phyloP scores from a whole-genome alignment of 2,113 vertebrate species.

The Corythornis madagascariensis region DNA sequence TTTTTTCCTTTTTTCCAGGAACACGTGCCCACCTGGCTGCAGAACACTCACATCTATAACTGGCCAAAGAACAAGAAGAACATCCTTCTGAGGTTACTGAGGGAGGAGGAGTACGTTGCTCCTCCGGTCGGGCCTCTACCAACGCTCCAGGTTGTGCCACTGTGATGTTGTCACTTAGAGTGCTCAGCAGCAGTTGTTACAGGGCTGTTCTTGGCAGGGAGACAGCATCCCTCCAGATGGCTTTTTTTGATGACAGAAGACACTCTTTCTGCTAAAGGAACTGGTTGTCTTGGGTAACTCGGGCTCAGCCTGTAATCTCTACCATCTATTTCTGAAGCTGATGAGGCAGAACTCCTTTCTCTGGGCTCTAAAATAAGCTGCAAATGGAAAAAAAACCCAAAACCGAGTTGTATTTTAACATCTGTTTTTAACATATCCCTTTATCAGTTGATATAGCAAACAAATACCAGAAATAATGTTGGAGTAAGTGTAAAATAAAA shows the following conservation, averaged over 20 bases:
- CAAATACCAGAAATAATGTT: constrained; percentile 11
- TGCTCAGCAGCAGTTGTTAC: background rate
- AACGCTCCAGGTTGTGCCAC: constrained; percentile 84
- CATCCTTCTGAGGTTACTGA: constrained; percentile 87
- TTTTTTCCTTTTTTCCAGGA: constrained; percentile 69
- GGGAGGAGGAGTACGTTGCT: constrained; percentile 89
- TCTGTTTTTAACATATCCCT: constrained; percentile 35
- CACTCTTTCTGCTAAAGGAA: constrained; percentile 44
- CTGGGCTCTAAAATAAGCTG: background rate
- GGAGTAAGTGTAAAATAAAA: constrained; percentile 40
- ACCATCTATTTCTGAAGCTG: constrained; percentile 36
- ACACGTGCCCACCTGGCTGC: constrained; percentile 92
- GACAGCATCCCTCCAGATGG: constrained; percentile 14
- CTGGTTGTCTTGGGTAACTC: constrained; percentile 51
- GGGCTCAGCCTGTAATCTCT: constrained; percentile 47
- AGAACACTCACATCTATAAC: constrained; percentile 89
- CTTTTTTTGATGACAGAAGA: constrained; percentile 49
- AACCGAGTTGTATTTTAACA: background rate
- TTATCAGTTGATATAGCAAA: background rate
- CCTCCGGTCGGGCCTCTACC: constrained; percentile 80
- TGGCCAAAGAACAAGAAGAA: constrained; percentile 89
- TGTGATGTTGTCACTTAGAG: constrained; percentile 59
- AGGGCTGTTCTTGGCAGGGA: constrained; percentile 7
- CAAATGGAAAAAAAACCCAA: constrained; percentile 6
- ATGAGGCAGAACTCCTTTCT: constrained; percentile 22